Evolutionary conservation across 1,140 invertebrate species (phyloP), one percentile per base, ranked within the genome.

Genomic region (Branchinecta lynchi): DNA sequence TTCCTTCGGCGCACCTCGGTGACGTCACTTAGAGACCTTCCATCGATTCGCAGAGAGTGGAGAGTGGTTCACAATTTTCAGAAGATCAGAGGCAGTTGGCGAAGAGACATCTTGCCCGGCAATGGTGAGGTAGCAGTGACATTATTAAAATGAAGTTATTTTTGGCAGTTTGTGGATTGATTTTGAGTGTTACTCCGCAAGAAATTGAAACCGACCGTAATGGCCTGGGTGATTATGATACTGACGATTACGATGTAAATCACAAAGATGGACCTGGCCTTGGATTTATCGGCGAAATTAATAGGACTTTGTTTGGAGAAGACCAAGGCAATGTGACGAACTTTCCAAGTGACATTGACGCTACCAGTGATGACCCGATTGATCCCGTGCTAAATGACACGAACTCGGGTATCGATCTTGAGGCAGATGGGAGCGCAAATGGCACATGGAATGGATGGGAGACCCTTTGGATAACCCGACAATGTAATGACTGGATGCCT

Each of bases 401-500:
- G 17, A 60, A 15, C 17, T 6, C 51, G 17, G 17, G 17, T 12
- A 60, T 6, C 12, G 17, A 60, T 6, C 17, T 60, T 6, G 17
- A 3, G 17, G 12, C 12, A 60, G 17, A 60, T 60, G 17, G 12
- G 17, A 60, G 51, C 51, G 51, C 17, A 12, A 12, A 12, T 60
- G 6, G 17, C 32, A 32, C 32, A 60, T 67, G 21, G 17, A 15
- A 32, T 0, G 66, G 9, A 10, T 8, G 15, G 7, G 21, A 17
- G 46, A n/a, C 45, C n/a, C 43, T 10, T 10, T 44, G 32, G 32
- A 20, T 12, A 12, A 45, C 44, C 51, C 46, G 32, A 7, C 32
- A 17, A 78, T 76, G 80, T 73, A 78, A 78, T 73, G 77, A 80
- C 74, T 81, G 80, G 76, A 77, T 78, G 74, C 79, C 78, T 71